Base-by-base conservation (phyloP, 2,797 vertebrate genomes). In the Acropternis orthonyx region DNA sequence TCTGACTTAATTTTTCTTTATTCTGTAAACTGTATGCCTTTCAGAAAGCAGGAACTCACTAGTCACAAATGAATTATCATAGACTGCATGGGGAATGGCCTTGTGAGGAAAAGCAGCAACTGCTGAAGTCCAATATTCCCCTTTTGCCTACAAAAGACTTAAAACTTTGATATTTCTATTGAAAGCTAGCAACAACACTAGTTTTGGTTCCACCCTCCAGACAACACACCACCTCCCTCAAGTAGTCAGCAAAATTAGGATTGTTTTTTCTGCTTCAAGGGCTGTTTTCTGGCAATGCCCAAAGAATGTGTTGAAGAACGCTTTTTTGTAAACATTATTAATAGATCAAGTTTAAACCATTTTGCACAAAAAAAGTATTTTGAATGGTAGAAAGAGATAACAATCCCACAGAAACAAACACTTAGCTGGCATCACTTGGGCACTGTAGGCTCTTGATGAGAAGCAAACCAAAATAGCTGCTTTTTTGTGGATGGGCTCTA, bases 171-270 rank as follows among this genome's bases (percentile, higher is more conserved):
- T 82, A 85, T 91, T 96, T 80, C 83, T 96, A 37, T 67, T 92
- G 61, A 75, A 93, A 77, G 65, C 74, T 89, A 88, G 39, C 91
- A 74, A 89, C 89, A 86, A 26, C 78, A 86, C 55, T 75, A 63
- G 59, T 65, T 92, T 93, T 14, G 3, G 56, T 78, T 96, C 92
- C 77, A 78, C 51, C 72, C 85, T 92, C 79, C 95, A 97, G 93
- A 96, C 93, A 97, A 97, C 94, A 85, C 96, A 96, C 96, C 96
- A 97, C 96, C 96, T 97, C 97, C 96, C 97, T 97, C 97, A 97
- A 97, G 97, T 95, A 97, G 96, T 93, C 96, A 96, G 52, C 18
- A 37, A 90, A 83, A 93, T 96, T 90, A 89, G 62, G 62, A 22
- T 95, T 87, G 76, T 93, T 96, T 97, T 93, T 83, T 94, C 88